Evolutionary conservation across 2,113 vertebrate genomes (phyloP).

Genomic region (Chlamydotis undulata): DNA sequence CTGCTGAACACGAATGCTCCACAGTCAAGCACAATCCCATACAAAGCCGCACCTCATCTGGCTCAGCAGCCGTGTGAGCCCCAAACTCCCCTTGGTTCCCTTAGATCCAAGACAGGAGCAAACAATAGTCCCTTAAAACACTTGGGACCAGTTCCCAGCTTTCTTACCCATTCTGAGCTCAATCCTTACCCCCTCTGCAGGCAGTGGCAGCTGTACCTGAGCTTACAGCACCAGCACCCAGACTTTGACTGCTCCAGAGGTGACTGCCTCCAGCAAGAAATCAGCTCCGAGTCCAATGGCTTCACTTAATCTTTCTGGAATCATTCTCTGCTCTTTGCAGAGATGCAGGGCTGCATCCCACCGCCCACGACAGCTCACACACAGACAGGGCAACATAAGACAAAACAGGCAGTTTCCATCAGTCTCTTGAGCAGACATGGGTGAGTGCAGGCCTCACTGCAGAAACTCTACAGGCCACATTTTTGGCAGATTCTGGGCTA

Average conservation of each 20-base stretch:
- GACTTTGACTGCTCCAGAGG: background rate
- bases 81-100: background rate
- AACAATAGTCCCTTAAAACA: background rate
- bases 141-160: background rate
- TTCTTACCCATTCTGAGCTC: background rate
- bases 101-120: background rate
- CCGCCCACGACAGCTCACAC: background rate
- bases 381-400: background rate
- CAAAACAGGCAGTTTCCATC: background rate
- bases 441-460: background rate
- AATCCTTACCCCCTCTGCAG: background rate
- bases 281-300: background rate
- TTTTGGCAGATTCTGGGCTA: conserved; percentile 3
- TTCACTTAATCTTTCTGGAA: background rate
- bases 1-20: background rate
- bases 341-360: background rate
- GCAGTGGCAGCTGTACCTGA: background rate
- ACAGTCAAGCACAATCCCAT: background rate
- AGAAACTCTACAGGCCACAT: background rate
- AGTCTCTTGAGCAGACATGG: background rate
- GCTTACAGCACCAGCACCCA: background rate
- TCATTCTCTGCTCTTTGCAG: background rate
- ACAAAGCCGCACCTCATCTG: background rate
- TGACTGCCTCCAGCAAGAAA: background rate
- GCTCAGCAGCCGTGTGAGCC: background rate